Conservation (phyloP, 1,140 invertebrate species). For the Chrysomallon squamiferum region DNA sequence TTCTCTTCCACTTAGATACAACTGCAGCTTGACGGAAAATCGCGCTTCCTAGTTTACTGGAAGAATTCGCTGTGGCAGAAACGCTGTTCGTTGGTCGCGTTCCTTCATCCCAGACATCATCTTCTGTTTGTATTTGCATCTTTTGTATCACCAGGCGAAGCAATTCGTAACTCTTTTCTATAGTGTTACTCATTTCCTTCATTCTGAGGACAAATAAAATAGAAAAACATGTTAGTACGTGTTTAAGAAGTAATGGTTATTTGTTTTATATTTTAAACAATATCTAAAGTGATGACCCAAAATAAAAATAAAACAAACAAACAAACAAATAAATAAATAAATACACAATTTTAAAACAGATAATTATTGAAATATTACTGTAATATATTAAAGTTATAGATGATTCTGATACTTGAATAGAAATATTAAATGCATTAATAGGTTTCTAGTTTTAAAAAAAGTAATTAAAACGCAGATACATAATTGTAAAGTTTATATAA, state of each 20-base stretch:
- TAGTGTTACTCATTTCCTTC: slow-evolving; percentile 71
- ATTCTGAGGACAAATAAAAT: slow-evolving; percentile 63
- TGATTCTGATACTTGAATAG: too few species aligned
- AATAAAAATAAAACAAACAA: neutral
- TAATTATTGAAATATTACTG: too few species aligned
- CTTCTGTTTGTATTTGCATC: slow-evolving; percentile 89
- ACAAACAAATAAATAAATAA: too few species aligned
- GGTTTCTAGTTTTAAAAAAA: too few species aligned
- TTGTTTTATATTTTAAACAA: slow-evolving; percentile 3
- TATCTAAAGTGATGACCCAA: neutral
- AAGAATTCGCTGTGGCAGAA: neutral
- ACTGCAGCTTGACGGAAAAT: neutral
- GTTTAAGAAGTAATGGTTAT: neutral
- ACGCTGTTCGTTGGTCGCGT: neutral
- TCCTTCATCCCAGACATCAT: slow-evolving; percentile 70
- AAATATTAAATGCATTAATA: too few species aligned
- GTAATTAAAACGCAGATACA: too few species aligned
- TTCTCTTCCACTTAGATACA: neutral
- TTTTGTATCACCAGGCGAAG: slow-evolving; percentile 82
- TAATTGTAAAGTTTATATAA: too few species aligned
- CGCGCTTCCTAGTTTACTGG: neutral
- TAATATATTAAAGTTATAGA: too few species aligned
- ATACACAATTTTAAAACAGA: too few species aligned
- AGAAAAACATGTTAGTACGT: slow-evolving; percentile 13
- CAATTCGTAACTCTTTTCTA: slow-evolving; percentile 79